Conservation (phyloP, 2,797 vertebrate species). For the Alcedo quadribrachys region DNA sequence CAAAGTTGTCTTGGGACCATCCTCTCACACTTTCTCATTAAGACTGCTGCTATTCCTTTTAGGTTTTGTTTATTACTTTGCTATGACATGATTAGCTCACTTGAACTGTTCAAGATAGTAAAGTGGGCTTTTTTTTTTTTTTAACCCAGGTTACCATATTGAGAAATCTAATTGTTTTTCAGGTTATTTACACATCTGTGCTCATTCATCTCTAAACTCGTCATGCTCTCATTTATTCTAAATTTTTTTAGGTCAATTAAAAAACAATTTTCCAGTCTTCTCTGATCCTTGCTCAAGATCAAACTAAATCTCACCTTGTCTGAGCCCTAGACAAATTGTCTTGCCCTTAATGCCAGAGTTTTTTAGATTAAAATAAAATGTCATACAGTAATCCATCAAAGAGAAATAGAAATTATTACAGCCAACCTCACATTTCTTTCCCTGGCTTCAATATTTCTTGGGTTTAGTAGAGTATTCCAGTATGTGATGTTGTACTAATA, state of each 20-base stretch:
- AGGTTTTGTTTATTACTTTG: not conserved
- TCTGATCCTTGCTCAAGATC: not conserved
- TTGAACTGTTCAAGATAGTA: not conserved
- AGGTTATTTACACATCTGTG: not conserved
- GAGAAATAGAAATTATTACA: not conserved
- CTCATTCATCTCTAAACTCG: not conserved
- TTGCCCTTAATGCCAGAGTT: not conserved
- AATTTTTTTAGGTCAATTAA: not conserved
- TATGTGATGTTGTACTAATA: not conserved
- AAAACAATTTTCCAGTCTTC: not conserved
- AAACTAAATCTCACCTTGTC: not conserved
- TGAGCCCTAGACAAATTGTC: not conserved
- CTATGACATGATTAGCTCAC: not conserved
- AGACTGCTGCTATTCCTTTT: not conserved
- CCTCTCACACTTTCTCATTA: not conserved
- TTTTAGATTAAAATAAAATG: slow-evolving; percentile 15
- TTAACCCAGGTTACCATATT: not conserved
- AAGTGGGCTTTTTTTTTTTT: not conserved
- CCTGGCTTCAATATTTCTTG: not conserved
- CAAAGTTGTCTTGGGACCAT: not conserved
- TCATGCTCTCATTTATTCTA: not conserved
- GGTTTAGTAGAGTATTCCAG: not conserved
- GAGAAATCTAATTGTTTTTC: not conserved
- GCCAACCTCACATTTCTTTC: not conserved
- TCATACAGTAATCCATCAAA: not conserved